Conservation (phyloP, 2,888 invertebrate genomes). For the Emesis russula region DNA sequence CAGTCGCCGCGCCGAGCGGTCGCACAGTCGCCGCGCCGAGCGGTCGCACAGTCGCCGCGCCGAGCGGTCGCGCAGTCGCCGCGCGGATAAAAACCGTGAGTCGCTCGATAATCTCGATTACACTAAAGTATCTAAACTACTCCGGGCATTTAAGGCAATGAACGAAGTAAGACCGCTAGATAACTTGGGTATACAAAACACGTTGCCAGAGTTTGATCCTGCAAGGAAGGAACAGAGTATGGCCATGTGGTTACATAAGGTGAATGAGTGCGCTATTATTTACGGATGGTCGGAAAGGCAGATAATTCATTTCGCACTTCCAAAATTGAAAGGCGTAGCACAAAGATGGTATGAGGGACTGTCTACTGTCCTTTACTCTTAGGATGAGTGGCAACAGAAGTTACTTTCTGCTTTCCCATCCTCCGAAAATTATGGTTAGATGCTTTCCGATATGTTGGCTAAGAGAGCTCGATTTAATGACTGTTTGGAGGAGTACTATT, state of each 20-base stretch:
- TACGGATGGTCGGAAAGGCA: slow-evolving; percentile 79
- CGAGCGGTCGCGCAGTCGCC: too few species aligned
- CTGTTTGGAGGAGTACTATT: slow-evolving; percentile 73
- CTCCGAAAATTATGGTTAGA: slow-evolving; percentile 70
- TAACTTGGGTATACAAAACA: slow-evolving; percentile 39
- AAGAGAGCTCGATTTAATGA: slow-evolving; percentile 58
- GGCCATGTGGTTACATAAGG: slow-evolving; percentile 73
- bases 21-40: too few species aligned
- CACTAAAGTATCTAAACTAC: too few species aligned
- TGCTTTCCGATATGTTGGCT: slow-evolving; percentile 81
- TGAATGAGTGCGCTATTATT: slow-evolving; percentile 77
- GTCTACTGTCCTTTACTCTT: slow-evolving; percentile 65
- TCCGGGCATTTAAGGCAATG: too few species aligned
- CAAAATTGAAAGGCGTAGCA: slow-evolving; percentile 74
- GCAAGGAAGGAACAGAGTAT: slow-evolving; percentile 69
- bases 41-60: too few species aligned
- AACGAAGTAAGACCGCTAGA: not conserved
- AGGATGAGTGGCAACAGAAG: slow-evolving; percentile 79
- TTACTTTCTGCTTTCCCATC: slow-evolving; percentile 77
- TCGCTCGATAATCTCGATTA: too few species aligned
- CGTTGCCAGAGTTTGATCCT: slow-evolving; percentile 77
- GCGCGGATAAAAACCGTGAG: too few species aligned
- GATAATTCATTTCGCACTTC: slow-evolving; percentile 80
- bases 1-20: too few species aligned
- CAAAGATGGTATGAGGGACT: slow-evolving; percentile 78